phyloP scores from a whole-genome alignment of 2,113 vertebrate genomes.

The Triplophysa tibetana region DNA sequence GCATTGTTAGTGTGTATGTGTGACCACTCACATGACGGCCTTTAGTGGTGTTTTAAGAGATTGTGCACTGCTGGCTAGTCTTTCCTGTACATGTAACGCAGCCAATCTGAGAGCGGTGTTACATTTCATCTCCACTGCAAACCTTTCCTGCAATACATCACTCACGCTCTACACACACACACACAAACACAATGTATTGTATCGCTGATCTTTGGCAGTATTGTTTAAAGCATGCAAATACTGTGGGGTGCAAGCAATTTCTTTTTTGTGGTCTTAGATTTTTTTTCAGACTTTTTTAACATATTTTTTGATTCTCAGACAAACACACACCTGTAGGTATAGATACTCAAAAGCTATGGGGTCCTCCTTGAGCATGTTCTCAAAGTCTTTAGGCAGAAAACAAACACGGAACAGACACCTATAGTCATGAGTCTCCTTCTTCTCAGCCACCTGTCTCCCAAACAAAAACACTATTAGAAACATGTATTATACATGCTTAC shows the following conservation, averaged over 20 bases:
- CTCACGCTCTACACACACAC: slow-evolving; percentile 85
- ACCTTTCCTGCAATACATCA: slow-evolving; percentile 93
- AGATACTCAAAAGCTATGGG: slow-evolving; percentile 91
- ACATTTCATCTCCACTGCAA: slow-evolving; percentile 95
- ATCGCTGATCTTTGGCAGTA: too few species aligned
- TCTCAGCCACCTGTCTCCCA: slow-evolving; percentile 84
- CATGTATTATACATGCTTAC: not conserved
- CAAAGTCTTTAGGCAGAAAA: slow-evolving; percentile 85
- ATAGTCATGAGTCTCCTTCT: slow-evolving; percentile 85
- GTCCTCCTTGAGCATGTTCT: slow-evolving; percentile 85
- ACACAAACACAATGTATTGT: slow-evolving; percentile 18
- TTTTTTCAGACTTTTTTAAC: too few species aligned
- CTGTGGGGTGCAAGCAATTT: too few species aligned
- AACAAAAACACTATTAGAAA: not conserved
- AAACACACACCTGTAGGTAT: slow-evolving; percentile 85
- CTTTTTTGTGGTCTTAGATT: too few species aligned
- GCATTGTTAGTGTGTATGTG: slow-evolving; percentile 20
- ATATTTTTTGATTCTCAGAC: too few species aligned
- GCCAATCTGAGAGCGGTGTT: slow-evolving; percentile 87
- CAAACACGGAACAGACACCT: slow-evolving; percentile 94
- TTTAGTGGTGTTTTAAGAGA: slow-evolving; percentile 90
- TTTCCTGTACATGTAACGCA: slow-evolving; percentile 92
- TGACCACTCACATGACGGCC: slow-evolving; percentile 84
- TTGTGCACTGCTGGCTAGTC: slow-evolving; percentile 84
- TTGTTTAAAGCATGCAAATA: too few species aligned